phyloP scores from a whole-genome alignment of 2,113 vertebrate genomes.

The Pyxicephalus adspersus region DNA sequence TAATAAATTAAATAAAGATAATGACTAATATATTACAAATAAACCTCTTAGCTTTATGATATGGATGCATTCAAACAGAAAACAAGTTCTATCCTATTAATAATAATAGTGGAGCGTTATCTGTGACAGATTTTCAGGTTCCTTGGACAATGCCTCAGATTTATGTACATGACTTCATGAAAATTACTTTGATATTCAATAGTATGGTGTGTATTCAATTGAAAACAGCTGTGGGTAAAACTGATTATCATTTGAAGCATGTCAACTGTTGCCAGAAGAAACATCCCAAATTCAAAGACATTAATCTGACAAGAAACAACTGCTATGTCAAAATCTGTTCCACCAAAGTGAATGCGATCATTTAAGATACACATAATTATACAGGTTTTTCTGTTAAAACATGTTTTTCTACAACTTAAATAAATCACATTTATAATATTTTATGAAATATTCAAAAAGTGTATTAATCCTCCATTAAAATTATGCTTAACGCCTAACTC shows the following conservation, averaged over 20 bases:
- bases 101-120: too few species aligned
- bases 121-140: background rate
- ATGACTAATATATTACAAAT: background rate
- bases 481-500: too few species aligned
- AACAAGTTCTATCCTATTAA: too few species aligned
- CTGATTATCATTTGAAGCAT: constrained; percentile 68
- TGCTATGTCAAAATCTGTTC: constrained; percentile 72
- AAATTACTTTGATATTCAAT: constrained; percentile 42
- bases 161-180: constrained; percentile 19
- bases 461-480: too few species aligned
- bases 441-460: too few species aligned
- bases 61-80: background rate
- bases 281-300: constrained; percentile 67
- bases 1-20: background rate
- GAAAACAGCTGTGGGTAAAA: constrained; percentile 61
- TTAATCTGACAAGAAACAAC: constrained; percentile 73
- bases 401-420: background rate
- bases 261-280: constrained; percentile 66
- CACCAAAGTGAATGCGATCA: constrained; percentile 63
- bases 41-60: background rate
- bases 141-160: constrained; percentile 14
- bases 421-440: background rate
- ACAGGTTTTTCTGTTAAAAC: constrained; percentile 31
- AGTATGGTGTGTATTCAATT: constrained; percentile 50
- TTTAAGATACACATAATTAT: constrained; percentile 64